A percentile compares a stretch with the other conserved stretches of the same genome.
Evolutionary conservation across 2,888 invertebrate genomes (phyloP).

Genomic region (Choreutis nemorana): DNA sequence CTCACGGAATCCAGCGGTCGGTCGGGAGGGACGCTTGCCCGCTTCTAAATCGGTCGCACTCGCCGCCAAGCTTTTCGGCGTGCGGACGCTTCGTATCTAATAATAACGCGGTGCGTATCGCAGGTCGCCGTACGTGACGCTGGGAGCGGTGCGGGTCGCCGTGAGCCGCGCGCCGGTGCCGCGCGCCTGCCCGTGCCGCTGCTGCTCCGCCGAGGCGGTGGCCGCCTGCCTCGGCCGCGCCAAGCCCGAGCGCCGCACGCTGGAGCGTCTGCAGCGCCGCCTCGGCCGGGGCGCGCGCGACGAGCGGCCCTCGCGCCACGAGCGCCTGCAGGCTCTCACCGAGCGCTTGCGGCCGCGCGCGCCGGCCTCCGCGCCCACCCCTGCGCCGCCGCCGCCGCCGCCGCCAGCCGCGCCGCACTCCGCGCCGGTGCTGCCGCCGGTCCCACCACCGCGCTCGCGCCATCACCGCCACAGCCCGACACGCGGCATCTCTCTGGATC

Average conservation of each 20-base stretch:
- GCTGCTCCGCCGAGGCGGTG: slow-evolving; percentile 64
- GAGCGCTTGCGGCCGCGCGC: slow-evolving; percentile 75
- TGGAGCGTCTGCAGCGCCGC: slow-evolving; percentile 85
- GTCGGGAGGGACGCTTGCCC: slow-evolving; percentile 45
- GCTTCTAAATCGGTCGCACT: slow-evolving; percentile 60
- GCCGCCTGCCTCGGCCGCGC: slow-evolving; percentile 62
- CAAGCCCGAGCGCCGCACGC: slow-evolving; percentile 70
- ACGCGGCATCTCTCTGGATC: slow-evolving; percentile 52
- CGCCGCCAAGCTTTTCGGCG: slow-evolving; percentile 49
- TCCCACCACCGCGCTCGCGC: slow-evolving; percentile 62
- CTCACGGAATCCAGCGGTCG: slow-evolving; percentile 53
- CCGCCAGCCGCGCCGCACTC: slow-evolving; percentile 49
- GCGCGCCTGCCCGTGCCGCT: slow-evolving; percentile 64
- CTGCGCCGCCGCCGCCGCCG: slow-evolving; percentile 35
- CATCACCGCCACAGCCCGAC: slow-evolving; percentile 60
- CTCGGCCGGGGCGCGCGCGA: slow-evolving; percentile 68
- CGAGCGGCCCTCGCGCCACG: slow-evolving; percentile 64
- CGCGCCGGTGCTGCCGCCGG: slow-evolving; percentile 64
- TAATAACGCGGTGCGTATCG: slow-evolving; percentile 34
- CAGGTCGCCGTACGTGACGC: slow-evolving; percentile 69
- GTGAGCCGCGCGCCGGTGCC: slow-evolving; percentile 71
- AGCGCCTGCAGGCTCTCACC: slow-evolving; percentile 82
- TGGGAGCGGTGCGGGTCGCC: slow-evolving; percentile 76
- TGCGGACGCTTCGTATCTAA: slow-evolving; percentile 35
- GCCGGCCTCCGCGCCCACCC: slow-evolving; percentile 19